Conservation (phyloP, 2,113 vertebrate species). For the Podarcis raffonei region DNA sequence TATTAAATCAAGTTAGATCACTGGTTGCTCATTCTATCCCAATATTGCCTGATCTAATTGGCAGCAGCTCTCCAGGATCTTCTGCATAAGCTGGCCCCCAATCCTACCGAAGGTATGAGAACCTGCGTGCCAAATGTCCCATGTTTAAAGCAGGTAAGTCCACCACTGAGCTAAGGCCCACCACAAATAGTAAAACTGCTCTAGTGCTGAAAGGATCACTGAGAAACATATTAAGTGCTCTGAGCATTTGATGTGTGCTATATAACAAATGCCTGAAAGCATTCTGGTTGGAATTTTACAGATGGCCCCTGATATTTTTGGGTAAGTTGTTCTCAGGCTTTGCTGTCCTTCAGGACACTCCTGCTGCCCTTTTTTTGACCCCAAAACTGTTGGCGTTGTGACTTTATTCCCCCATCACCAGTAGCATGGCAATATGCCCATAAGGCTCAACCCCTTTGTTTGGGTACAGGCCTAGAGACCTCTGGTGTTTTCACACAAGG, state of each 20-base stretch:
- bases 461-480: neutral
- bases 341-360: neutral
- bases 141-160: neutral
- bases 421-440: neutral
- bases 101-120: neutral
- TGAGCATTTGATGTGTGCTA: neutral
- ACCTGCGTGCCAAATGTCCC: too few relatives aligned
- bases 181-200: neutral
- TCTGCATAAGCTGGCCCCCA: neutral
- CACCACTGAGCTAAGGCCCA: neutral
- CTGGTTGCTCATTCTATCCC: neutral
- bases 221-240: too few relatives aligned
- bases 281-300: too few relatives aligned
- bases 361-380: neutral
- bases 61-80: neutral
- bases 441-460: neutral
- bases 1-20: neutral
- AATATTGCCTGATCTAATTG: neutral
- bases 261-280: neutral
- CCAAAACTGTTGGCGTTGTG: neutral
- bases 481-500: neutral
- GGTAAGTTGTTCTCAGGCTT: neutral
- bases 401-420: neutral
- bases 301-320: neutral
- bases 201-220: neutral